Evolutionary conservation across 2,888 invertebrate species (phyloP), one percentile per base, ranked within the genome.

Genomic region (Agonopterix arenella): DNA sequence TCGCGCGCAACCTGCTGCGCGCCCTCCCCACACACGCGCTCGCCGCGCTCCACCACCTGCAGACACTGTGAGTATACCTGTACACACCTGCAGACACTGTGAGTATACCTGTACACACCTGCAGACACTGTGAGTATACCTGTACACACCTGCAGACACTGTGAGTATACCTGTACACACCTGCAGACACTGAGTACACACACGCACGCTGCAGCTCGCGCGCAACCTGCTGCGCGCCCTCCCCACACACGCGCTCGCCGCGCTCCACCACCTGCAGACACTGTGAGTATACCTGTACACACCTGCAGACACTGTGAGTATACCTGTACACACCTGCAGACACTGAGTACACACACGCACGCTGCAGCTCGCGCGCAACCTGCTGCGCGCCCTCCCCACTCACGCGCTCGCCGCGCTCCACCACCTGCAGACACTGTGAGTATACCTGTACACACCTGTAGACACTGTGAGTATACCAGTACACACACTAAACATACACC

Each of bases 1-100:
- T 95, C 70, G 93, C 94, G 82, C 92, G 92, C 74, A 96, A 96
- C 90, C 89, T 90, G 66, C 91, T 95, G 80, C 91, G 90, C 68
- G 81, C 79, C 68, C 90, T 94, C 74, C 95, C 95, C 56, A 88
- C 92, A 50, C 90, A 89, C 64, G 93, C 94, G 59, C 90, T 95
- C 68, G 84, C 89, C 60, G 86, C 90, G 51, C 68, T 75, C 51
- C 59, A 53, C 44, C 76, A 70, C 43, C 76, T 84, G 60, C 80
- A 82, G 64, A 65, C 73, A 36, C 73, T 85, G 84, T 84, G 47
- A 70, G 81, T 76, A 56, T 46, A 1, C 28, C 28, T 4, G 5
- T 7, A 28, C 28, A 28, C 76, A 70, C 43, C 76, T 84, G 60
- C 80, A 82, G 64, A 65, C 73, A 36, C 73, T 85, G 84, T 84